These are phyloP conservation scores for Diarsia rubi DNA, from an alignment of 2,888 invertebrate species.

Conservation along the genomic window DNA sequence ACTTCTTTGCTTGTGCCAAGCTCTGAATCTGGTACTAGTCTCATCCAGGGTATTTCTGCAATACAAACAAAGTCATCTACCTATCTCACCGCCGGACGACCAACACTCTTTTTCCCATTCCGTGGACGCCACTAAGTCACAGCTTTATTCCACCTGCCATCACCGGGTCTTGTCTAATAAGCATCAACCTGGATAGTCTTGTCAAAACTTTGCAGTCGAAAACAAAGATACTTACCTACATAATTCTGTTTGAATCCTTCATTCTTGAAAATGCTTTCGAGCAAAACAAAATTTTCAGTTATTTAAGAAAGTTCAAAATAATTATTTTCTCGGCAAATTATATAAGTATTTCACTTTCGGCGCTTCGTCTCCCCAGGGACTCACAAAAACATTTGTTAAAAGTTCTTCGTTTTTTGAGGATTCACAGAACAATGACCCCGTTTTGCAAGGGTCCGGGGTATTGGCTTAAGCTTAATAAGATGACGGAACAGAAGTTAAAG, in stretches of 20 bases:
- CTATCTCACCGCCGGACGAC: too few relatives aligned
- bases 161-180: not conserved
- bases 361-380: slow-evolving; percentile 21
- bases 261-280: not conserved
- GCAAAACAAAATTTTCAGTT: not conserved
- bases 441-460: slow-evolving; percentile 20
- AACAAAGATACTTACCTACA: not conserved
- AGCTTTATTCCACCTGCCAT: too few relatives aligned
- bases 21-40: too few relatives aligned
- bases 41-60: too few relatives aligned
- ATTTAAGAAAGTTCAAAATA: slow-evolving; percentile 18
- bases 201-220: not conserved
- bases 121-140: too few relatives aligned
- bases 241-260: not conserved
- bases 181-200: not conserved
- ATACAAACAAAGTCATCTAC: too few relatives aligned
- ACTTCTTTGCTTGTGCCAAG: too few relatives aligned
- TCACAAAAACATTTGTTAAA: slow-evolving; percentile 43
- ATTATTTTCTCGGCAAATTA: slow-evolving; percentile 36
- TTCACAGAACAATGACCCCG: slow-evolving; percentile 39
- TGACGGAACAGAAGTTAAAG: not conserved
- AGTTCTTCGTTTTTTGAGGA: slow-evolving; percentile 45
- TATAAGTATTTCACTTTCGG: slow-evolving; percentile 38
- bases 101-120: too few relatives aligned
- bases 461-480: slow-evolving; percentile 26